phyloP scores from a whole-genome alignment of 2,113 vertebrate genomes.

The Machaerirhynchus nigripectus region DNA sequence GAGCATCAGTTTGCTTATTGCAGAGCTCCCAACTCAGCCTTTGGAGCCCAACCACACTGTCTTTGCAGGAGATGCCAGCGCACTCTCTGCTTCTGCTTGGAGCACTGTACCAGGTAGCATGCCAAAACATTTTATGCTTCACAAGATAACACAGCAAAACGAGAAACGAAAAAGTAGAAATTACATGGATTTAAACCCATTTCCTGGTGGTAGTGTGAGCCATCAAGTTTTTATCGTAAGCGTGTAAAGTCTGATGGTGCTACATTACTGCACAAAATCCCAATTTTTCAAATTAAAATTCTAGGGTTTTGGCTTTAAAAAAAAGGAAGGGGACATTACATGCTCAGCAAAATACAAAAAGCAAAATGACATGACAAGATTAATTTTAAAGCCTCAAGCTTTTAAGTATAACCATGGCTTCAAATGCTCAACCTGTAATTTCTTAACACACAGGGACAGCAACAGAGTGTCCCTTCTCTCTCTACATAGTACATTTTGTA shows the following conservation, averaged over 20 bases:
- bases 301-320: background rate
- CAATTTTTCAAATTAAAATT: background rate
- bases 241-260: background rate
- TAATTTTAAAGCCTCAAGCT: background rate
- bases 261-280: background rate
- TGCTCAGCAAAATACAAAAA: background rate
- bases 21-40: background rate
- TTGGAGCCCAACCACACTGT: background rate
- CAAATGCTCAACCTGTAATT: background rate
- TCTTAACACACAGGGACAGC: background rate
- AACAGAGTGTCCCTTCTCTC: background rate
- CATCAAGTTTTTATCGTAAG: background rate
- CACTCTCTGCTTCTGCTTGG: background rate
- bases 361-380: background rate
- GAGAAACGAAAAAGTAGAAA: background rate
- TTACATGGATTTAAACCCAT: background rate
- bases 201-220: background rate
- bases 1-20: background rate
- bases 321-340: background rate
- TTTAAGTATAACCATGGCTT: background rate
- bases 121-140: background rate
- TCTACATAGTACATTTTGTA: background rate
- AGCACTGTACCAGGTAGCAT: background rate
- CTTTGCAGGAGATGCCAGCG: background rate
- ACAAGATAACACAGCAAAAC: background rate